Percentiles rank a stretch among this genome's conserved stretches.
Conservation (phyloP, 2,888 invertebrate species). For the Onchidella celtica region DNA sequence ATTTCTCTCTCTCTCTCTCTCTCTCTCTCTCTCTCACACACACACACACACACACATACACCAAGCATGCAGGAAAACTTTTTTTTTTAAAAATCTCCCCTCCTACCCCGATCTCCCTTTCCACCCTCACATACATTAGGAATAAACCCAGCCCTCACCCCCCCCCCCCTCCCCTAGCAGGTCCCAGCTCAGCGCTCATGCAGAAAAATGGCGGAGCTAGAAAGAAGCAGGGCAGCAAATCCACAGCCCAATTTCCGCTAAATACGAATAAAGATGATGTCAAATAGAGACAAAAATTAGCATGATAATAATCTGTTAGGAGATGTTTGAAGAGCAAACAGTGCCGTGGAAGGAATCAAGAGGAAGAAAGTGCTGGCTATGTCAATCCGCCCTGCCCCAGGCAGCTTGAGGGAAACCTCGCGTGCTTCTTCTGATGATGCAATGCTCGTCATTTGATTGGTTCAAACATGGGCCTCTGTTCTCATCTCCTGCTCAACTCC, state of each 20-base stretch:
- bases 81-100: too few relatives aligned
- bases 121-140: not conserved
- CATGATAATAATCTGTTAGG: constrained; percentile 15
- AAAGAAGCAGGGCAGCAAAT: too few relatives aligned
- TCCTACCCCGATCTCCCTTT: not conserved
- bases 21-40: too few relatives aligned
- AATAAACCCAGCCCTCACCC: too few relatives aligned
- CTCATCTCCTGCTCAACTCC: not conserved
- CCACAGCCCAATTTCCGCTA: constrained; percentile 29
- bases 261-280: constrained; percentile 20
- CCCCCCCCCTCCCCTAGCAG: not conserved
- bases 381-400: constrained; percentile 27
- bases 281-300: constrained; percentile 29
- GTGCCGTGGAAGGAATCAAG: not conserved
- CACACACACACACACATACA: too few relatives aligned
- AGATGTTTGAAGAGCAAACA: constrained; percentile 11
- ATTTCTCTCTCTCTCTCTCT: too few relatives aligned
- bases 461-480: not conserved
- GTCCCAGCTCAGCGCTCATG: not conserved
- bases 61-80: too few relatives aligned
- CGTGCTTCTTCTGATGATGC: not conserved
- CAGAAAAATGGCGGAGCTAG: too few relatives aligned
- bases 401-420: not conserved
- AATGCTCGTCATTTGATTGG: constrained; percentile 25
- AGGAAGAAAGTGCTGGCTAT: not conserved